Percentiles rank a stretch among this genome's conserved stretches.
Conservation (phyloP, 1,140 invertebrate genomes). For the Battus philenor region DNA sequence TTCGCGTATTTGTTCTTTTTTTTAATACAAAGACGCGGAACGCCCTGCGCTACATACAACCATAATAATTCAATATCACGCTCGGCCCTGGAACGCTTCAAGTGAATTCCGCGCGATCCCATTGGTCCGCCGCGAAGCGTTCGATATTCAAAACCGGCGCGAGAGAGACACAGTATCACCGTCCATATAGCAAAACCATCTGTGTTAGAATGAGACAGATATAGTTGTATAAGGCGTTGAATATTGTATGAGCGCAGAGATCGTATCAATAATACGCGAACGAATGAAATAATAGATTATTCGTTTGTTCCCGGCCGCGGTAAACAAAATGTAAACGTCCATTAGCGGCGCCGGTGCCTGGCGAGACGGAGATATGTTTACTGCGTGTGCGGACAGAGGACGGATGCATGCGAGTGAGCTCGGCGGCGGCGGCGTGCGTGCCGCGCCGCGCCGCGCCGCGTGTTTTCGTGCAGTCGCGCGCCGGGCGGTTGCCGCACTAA, state of each 20-base stretch:
- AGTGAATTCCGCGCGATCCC: constrained; percentile 53
- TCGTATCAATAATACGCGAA: constrained; percentile 73
- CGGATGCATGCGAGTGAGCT: constrained; percentile 10
- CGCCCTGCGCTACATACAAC: constrained; percentile 51
- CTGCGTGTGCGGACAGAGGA: constrained; percentile 31
- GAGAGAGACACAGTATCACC: constrained; percentile 29
- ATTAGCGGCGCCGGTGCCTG: constrained; percentile 53
- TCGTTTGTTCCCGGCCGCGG: constrained; percentile 73
- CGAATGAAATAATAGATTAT: constrained; percentile 76
- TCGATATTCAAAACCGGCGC: constrained; percentile 36
- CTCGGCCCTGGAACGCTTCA: constrained; percentile 39
- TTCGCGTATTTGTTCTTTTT: constrained; percentile 61
- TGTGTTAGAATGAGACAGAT: constrained; percentile 33
- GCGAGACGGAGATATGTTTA: constrained; percentile 20
- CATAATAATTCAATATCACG: constrained; percentile 68
- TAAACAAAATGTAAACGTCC: constrained; percentile 73
- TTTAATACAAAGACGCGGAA: constrained; percentile 65
- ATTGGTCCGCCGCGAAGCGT: constrained; percentile 43
- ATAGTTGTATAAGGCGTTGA: constrained; percentile 34
- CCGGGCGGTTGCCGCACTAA: constrained; percentile 66
- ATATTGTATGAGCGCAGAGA: constrained; percentile 62
- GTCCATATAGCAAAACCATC: fast-evolving
- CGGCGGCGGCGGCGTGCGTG: no score
- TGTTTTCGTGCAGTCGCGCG: constrained; percentile 72
- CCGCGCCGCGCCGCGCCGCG: constrained; percentile 39